Evolutionary conservation across 1,140 invertebrate genomes (phyloP).

Genomic region (Coptotermes formosanus): DNA sequence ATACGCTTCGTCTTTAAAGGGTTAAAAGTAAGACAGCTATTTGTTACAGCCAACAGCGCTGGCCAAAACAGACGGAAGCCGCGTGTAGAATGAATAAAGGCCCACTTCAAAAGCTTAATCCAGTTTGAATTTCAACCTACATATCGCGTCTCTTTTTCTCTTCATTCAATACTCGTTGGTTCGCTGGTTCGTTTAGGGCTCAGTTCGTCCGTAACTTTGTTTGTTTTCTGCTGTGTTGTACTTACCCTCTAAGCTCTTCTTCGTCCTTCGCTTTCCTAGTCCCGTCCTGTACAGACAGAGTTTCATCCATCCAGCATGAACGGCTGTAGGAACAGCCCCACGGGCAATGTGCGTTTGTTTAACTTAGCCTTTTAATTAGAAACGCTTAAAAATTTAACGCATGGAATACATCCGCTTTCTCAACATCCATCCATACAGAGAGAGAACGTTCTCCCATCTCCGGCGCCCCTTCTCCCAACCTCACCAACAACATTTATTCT

Average conservation of each 20-base stretch:
- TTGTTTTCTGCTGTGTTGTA: constrained; percentile 28
- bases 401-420: constrained; percentile 44
- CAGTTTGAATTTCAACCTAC: constrained; percentile 10
- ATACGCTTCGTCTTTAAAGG: no score
- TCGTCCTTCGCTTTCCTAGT: constrained; percentile 12
- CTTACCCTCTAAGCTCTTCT: not conserved
- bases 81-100: not conserved
- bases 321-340: constrained; percentile 22
- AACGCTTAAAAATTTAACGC: constrained; percentile 53
- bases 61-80: not conserved
- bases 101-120: constrained; percentile 18
- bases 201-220: constrained; percentile 22
- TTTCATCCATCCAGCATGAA: not conserved
- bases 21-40: no score
- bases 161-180: not conserved
- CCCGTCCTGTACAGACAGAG: not conserved
- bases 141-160: not conserved
- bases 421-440: constrained; percentile 28
- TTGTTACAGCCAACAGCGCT: not conserved
- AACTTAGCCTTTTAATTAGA: constrained; percentile 56
- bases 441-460: not conserved
- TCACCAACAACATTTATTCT: constrained; percentile 2
- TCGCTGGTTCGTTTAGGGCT: not conserved
- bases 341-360: constrained; percentile 43
- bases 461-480: not conserved